These are phyloP conservation scores for Cryptocephalus primarius DNA, from an alignment of 2,888 invertebrate genomes.

Conservation along the genomic window DNA sequence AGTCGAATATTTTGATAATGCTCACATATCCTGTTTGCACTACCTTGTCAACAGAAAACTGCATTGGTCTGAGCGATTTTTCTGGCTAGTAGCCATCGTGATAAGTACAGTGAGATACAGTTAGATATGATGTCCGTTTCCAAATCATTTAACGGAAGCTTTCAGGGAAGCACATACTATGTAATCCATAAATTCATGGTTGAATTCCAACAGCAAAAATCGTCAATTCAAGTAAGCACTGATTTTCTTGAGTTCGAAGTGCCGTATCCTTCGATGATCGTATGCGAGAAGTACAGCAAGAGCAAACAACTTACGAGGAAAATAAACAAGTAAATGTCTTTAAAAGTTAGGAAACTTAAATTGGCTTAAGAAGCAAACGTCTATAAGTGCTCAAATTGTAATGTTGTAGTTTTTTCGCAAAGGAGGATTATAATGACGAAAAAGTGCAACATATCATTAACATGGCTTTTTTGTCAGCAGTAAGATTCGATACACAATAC, in stretches of 20 bases:
- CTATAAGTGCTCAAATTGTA: no score
- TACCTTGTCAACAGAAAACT: constrained; percentile 6
- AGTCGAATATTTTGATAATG: constrained; percentile 4
- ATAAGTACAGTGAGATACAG: constrained; percentile 1
- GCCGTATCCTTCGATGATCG: constrained; percentile 4
- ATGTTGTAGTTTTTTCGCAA: not conserved
- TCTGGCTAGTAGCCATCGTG: constrained; percentile 3
- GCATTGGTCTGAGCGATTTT: constrained; percentile 6
- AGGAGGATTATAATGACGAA: not conserved
- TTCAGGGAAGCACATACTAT: constrained; percentile 4
- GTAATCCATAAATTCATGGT: not conserved
- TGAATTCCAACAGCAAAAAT: not conserved
- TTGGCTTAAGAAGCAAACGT: not conserved
- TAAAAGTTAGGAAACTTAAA: not conserved
- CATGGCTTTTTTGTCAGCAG: constrained; percentile 1
- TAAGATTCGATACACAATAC: not conserved
- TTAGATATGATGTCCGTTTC: not conserved
- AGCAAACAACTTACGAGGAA: not conserved
- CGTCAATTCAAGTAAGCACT: constrained; percentile 1
- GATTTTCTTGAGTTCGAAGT: constrained; percentile 4
- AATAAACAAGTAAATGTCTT: not conserved
- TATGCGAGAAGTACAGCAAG: constrained; percentile 3
- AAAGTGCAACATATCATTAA: not conserved
- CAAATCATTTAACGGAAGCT: not conserved
- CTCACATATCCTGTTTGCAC: constrained; percentile 4